phyloP scores from a whole-genome alignment of 2,888 invertebrate species.

The Chironomus riparius region DNA sequence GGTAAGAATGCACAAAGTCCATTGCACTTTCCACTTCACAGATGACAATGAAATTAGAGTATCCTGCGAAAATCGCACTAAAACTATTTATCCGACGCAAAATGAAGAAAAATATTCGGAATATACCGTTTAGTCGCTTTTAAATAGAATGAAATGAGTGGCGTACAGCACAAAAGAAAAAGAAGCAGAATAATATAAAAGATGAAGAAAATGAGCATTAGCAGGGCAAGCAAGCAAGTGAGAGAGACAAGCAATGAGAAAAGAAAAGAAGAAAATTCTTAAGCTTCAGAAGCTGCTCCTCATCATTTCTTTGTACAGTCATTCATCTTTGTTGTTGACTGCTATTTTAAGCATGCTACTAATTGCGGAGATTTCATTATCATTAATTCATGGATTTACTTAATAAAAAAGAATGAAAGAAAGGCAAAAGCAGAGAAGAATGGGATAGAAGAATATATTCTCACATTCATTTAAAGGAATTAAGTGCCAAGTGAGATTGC shows the following conservation, averaged over 20 bases:
- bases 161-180: not conserved
- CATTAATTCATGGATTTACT: conserved; percentile 25
- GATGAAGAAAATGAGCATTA: no score
- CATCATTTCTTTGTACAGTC: not conserved
- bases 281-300: conserved; percentile 3
- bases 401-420: not conserved
- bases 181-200: not conserved
- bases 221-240: no score
- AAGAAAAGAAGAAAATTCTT: conserved; percentile 7
- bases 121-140: not conserved
- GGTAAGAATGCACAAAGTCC: no score
- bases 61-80: no score
- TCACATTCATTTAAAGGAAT: conserved; percentile 23
- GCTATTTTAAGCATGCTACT: conserved; percentile 15
- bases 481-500: conserved; percentile 18
- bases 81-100: not conserved
- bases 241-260: not conserved
- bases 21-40: no score
- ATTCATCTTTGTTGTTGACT: conserved; percentile 23
- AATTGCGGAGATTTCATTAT: conserved; percentile 25
- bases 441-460: not conserved
- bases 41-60: no score
- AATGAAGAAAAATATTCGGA: no score
- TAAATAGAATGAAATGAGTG: not conserved
- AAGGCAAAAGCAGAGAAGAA: not conserved